Conservation (phyloP, 2,888 invertebrate genomes). For the Sericinus montela region DNA sequence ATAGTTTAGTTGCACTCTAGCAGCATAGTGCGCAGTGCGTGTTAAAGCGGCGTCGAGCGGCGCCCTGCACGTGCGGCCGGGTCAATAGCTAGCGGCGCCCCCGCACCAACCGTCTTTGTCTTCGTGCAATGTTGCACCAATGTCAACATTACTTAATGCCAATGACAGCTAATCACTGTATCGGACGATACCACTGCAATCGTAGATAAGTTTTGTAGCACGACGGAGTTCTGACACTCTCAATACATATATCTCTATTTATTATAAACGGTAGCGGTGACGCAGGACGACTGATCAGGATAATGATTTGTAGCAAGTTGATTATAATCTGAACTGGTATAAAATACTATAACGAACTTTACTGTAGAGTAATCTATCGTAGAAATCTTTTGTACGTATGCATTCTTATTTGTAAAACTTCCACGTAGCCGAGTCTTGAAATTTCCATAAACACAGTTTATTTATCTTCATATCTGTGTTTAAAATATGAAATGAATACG, state of each 20-base stretch:
- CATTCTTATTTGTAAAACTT: neutral
- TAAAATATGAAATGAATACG: too few species aligned
- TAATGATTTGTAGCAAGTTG: too few species aligned
- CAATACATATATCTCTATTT: neutral
- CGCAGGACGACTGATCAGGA: too few species aligned
- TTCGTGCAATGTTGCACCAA: constrained; percentile 27
- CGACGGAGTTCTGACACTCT: neutral
- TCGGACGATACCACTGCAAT: constrained; percentile 18
- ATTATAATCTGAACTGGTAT: too few species aligned
- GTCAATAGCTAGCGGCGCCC: constrained; percentile 20
- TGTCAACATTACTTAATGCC: constrained; percentile 28
- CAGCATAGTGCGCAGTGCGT: neutral
- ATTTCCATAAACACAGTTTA: too few species aligned
- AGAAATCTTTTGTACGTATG: neutral
- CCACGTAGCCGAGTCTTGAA: neutral
- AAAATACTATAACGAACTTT: neutral
- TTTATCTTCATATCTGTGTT: too few species aligned
- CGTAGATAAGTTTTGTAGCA: constrained; percentile 8
- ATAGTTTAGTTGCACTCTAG: constrained; percentile 1
- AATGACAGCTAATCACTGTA: constrained; percentile 23
- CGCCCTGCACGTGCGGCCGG: constrained; percentile 28
- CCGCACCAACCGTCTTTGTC: constrained; percentile 34
- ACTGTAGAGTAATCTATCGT: neutral
- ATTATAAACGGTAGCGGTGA: neutral
- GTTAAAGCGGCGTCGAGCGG: constrained; percentile 42